phyloP scores from a whole-genome alignment of 1,140 invertebrate genomes.

The Ceratitis capitata region DNA sequence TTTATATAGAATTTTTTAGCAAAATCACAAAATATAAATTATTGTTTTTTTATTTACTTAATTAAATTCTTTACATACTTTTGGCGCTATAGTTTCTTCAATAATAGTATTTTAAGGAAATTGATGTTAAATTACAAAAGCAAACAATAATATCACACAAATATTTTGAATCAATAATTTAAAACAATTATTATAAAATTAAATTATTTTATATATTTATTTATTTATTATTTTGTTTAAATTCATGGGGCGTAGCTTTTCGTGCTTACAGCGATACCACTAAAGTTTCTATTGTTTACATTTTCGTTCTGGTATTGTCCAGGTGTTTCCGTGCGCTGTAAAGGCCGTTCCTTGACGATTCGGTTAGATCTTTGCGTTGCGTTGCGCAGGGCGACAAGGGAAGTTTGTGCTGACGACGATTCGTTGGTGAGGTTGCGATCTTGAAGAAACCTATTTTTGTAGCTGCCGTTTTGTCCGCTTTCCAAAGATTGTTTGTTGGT shows the following conservation, averaged over 20 bases:
- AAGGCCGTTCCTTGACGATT: background rate
- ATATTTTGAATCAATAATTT: background rate
- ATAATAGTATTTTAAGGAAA: background rate
- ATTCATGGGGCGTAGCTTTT: background rate
- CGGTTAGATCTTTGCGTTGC: background rate
- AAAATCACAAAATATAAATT: background rate
- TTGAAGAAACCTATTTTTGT: background rate
- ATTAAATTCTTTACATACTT: background rate
- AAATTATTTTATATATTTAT: conserved; percentile 32
- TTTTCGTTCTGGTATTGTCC: conserved; percentile 22
- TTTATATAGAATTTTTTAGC: background rate
- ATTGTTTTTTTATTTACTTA: background rate
- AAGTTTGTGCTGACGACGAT: background rate
- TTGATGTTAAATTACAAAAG: conserved; percentile 11
- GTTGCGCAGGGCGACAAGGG: background rate
- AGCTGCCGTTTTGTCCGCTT: background rate
- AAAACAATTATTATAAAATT: background rate
- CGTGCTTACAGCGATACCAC: background rate
- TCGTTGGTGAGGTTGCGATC: background rate
- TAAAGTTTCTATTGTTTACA: conserved; percentile 44
- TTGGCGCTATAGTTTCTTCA: background rate
- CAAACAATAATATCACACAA: conserved; percentile 30
- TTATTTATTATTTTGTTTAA: conserved; percentile 1
- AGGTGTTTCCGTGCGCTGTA: background rate
- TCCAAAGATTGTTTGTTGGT: background rate